phyloP scores from a whole-genome alignment of 2,113 vertebrate genomes.

The Prinia subflava region DNA sequence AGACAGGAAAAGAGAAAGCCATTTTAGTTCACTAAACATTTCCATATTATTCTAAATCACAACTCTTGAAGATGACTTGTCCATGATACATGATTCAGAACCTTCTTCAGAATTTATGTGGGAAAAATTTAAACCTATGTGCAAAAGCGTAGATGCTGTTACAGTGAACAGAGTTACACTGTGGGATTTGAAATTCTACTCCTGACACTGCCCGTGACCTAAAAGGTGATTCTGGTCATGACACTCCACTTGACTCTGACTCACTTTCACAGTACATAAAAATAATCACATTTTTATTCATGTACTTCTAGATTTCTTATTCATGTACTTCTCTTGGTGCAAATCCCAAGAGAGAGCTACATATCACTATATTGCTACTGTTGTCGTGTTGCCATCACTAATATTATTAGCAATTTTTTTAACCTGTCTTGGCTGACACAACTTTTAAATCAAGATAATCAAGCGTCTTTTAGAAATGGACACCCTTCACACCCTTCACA shows the following conservation, averaged over 20 bases:
- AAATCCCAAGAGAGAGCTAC: neutral
- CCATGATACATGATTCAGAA: neutral
- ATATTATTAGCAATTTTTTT: neutral
- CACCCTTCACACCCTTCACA: too few species aligned
- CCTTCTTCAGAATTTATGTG: neutral
- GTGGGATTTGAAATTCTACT: neutral
- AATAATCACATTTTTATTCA: neutral
- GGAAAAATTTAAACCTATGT: neutral
- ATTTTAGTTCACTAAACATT: neutral
- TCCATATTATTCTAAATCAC: neutral
- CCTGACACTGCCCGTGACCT: neutral
- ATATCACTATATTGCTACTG: neutral
- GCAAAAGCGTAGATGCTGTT: fast-evolving
- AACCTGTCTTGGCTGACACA: neutral
- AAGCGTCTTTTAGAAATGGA: neutral
- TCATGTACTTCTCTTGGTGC: neutral
- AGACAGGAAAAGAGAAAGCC: neutral
- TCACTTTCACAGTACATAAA: neutral
- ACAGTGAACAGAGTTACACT: neutral
- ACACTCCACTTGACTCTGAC: neutral
- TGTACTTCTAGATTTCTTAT: neutral
- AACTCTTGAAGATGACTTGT: neutral
- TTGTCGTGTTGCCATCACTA: neutral
- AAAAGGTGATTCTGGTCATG: neutral
- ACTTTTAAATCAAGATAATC: neutral